Conservation (phyloP, 2,797 vertebrate species). For the Spea hammondii region DNA sequence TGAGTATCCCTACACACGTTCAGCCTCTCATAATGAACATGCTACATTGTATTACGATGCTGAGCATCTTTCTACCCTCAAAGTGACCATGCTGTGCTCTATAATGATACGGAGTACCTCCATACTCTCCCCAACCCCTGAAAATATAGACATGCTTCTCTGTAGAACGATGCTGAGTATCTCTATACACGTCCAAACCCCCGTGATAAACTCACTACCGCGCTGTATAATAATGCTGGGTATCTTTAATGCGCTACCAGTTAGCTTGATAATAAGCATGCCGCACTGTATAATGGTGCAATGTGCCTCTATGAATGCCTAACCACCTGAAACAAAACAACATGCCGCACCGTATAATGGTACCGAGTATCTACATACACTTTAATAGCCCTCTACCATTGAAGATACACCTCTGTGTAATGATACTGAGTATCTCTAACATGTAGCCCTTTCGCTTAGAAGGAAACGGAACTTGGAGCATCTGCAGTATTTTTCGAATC, state of each 20-base stretch:
- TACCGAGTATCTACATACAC: constrained; percentile 51
- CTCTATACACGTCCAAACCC: constrained; percentile 39
- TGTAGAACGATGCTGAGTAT: constrained; percentile 46
- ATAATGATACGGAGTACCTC: constrained; percentile 26
- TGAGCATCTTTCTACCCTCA: constrained; percentile 49
- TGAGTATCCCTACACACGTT: constrained; percentile 27
- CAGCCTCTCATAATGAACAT: constrained; percentile 41
- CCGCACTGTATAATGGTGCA: constrained; percentile 47
- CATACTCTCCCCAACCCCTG: constrained; percentile 32
- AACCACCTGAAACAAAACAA: constrained; percentile 41
- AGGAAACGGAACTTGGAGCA: constrained; percentile 34
- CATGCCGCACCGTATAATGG: constrained; percentile 47
- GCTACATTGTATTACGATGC: constrained; percentile 27
- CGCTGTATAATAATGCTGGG: constrained; percentile 47
- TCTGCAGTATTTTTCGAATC: constrained; percentile 29
- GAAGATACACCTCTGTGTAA: constrained; percentile 30
- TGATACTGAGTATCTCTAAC: constrained; percentile 38
- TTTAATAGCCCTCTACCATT: constrained; percentile 31
- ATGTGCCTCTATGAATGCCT: constrained; percentile 39
- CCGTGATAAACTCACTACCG: constrained; percentile 13
- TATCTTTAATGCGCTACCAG: constrained; percentile 45
- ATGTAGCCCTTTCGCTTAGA: constrained; percentile 47
- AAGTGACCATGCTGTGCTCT: constrained; percentile 47
- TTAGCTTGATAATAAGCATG: constrained; percentile 50
- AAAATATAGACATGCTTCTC: constrained; percentile 29